phyloP scores from a whole-genome alignment of 2,888 invertebrate genomes.

The Boloria selene region DNA sequence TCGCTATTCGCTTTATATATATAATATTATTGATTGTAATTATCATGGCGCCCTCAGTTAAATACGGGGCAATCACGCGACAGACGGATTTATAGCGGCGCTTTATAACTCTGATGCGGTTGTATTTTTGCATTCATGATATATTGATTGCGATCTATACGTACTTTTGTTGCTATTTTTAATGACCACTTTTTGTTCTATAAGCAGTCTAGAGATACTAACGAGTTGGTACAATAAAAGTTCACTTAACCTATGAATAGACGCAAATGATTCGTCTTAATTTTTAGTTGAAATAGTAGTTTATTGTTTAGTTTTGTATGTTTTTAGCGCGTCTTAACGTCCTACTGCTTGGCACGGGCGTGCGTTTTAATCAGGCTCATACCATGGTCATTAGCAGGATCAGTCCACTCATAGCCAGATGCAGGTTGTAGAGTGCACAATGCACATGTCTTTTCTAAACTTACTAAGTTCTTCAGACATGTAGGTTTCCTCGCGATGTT shows the following conservation, averaged over 20 bases:
- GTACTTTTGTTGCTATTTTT: constrained; percentile 24
- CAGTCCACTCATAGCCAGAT: too few relatives aligned
- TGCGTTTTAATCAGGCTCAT: too few relatives aligned
- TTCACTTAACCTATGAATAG: neutral
- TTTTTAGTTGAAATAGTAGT: too few relatives aligned
- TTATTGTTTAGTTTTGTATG: too few relatives aligned
- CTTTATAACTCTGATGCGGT: constrained; percentile 45
- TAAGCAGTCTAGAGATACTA: neutral
- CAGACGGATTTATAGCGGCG: constrained; percentile 54
- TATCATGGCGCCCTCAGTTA: constrained; percentile 70
- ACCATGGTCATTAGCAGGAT: too few relatives aligned
- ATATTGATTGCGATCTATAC: constrained; percentile 37
- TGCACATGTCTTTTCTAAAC: too few relatives aligned
- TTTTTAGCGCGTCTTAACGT: too few relatives aligned
- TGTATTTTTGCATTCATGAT: constrained; percentile 40
- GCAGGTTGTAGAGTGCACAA: too few relatives aligned
- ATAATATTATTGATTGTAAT: constrained; percentile 74
- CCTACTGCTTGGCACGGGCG: too few relatives aligned
- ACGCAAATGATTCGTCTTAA: neutral
- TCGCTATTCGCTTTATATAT: constrained; percentile 57
- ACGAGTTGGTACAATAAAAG: neutral
- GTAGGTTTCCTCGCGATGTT: too few relatives aligned
- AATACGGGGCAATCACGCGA: constrained; percentile 67
- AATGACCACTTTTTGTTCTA: constrained; percentile 18
- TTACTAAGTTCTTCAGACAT: too few relatives aligned